Evolutionary conservation across 1,140 invertebrate genomes (phyloP), one percentile per base, ranked within the genome.

Genomic region (Ostrea edulis): DNA sequence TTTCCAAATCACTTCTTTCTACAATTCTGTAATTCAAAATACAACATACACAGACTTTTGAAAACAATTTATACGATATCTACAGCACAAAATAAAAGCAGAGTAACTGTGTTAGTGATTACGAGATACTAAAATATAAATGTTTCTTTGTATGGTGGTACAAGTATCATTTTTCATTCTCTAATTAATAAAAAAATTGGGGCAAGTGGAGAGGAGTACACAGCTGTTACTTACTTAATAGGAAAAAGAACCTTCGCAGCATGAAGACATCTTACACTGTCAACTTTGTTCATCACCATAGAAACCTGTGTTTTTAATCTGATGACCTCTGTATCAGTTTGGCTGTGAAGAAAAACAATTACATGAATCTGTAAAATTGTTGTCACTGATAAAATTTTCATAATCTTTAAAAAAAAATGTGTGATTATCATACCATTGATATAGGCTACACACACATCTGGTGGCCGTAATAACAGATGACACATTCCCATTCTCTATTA

Each of bases 261-360:
- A 77, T 77, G 68, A 77, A 77, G 68, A 77, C 25, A 14, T 77
- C 29, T 77, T 12, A 29, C 9, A 77, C 11, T 77, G 68, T 77
- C 68, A 77, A 44, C 22, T 35, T 8, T 35, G 8, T 77, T 17
- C 29, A 77, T 14, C 29, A 35, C 8, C 29, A 12, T 4, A 0
- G 29, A 35, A 29, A 77, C 25, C 3, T 29, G 68, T 4, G 68
- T 35, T 17, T 77, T 77, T 14, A 77, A 22, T 77, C 25, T 35
- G 9, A 29, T 25, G 14, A 17, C 22, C 68, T 29, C 29, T 25
- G 25, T 14, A 29, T 35, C 29, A 77, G 12, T 35, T 14, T 25
- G 25, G 25, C 68, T 77, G 25, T 17, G 12, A 77, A 77, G 14
- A 35, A 12, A 77, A 29, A 77, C 35, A 29, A 77, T 7, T 20